phyloP scores from a whole-genome alignment of 2,797 vertebrate genomes.

The Chrosomus eos region DNA sequence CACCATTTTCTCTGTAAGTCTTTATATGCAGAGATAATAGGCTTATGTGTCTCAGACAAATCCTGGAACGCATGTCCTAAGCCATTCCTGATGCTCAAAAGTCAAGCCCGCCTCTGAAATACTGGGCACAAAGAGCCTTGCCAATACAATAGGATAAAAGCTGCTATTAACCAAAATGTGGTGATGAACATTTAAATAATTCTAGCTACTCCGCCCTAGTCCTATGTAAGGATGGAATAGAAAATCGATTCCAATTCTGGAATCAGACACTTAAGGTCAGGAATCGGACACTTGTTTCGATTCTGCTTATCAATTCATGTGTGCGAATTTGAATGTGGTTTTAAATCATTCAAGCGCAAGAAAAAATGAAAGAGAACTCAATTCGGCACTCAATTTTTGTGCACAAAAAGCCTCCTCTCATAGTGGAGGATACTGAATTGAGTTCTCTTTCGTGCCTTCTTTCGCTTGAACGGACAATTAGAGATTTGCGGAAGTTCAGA shows the following conservation, averaged over 20 bases:
- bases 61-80: slow-evolving; percentile 53
- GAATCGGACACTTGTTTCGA: not conserved
- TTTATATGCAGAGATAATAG: slow-evolving; percentile 57
- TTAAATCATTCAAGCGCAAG: too few species aligned
- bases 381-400: too few species aligned
- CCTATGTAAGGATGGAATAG: not conserved
- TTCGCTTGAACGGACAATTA: not conserved
- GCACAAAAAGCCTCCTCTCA: too few species aligned
- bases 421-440: too few species aligned
- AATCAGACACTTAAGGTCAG: too few species aligned
- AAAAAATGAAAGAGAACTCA: too few species aligned
- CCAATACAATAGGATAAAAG: slow-evolving; percentile 36
- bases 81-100: slow-evolving; percentile 54
- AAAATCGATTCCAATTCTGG: not conserved
- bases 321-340: not conserved
- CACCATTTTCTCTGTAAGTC: slow-evolving; percentile 48
- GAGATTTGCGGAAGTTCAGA: not conserved
- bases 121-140: slow-evolving; percentile 45
- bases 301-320: not conserved
- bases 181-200: slow-evolving; percentile 24
- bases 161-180: slow-evolving; percentile 32
- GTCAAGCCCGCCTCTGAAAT: slow-evolving; percentile 51
- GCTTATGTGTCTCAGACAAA: slow-evolving; percentile 59
- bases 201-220: not conserved
- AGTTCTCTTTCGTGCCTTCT: too few species aligned